Conservation (phyloP, 2,113 vertebrate genomes). For the Taxidea taxus region DNA sequence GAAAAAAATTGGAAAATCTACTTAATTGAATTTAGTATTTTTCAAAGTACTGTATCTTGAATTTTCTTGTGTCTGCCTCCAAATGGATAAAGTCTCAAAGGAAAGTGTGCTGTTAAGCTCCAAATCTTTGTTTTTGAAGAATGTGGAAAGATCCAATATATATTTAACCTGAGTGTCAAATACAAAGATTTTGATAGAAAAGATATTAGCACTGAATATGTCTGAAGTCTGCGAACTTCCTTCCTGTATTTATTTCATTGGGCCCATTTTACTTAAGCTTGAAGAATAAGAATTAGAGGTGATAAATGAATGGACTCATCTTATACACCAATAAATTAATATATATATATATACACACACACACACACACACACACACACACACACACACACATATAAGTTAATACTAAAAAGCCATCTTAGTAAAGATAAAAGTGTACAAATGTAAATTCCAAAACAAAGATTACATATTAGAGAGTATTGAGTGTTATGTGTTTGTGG, state of each 20-base stretch:
- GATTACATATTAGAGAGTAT: not conserved
- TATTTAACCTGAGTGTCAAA: not conserved
- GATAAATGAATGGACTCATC: not conserved
- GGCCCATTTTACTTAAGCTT: not conserved
- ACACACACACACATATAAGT: no score
- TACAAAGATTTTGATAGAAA: not conserved
- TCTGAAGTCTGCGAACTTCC: not conserved
- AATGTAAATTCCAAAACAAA: conserved; percentile 17
- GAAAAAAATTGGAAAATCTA: not conserved
- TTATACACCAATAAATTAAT: not conserved
- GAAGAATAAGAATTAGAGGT: not conserved
- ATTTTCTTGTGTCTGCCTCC: not conserved
- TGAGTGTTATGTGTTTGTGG: not conserved
- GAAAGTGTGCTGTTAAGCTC: not conserved
- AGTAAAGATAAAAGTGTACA: not conserved
- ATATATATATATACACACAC: no score
- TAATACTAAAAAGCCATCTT: not conserved
- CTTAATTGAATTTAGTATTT: not conserved
- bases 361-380: no score
- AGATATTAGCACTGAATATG: not conserved
- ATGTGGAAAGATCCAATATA: not conserved
- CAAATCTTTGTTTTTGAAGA: not conserved
- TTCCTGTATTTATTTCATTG: not conserved
- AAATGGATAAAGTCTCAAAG: not conserved
- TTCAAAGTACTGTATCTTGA: not conserved